phyloP scores from a whole-genome alignment of 37 sponge, comb jelly and placozoan genomes.

The Aphrocallistes beatrix region DNA sequence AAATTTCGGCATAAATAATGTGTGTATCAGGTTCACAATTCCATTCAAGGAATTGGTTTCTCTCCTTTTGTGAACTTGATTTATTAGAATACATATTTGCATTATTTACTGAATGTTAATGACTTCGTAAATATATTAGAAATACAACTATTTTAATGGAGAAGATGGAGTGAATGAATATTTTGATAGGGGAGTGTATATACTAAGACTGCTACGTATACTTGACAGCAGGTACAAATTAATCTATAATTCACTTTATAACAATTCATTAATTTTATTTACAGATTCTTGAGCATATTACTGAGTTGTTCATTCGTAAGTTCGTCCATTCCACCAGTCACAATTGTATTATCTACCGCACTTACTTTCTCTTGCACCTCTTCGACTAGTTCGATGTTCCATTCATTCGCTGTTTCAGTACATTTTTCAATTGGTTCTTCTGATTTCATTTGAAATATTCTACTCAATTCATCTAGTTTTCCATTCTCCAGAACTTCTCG shows the following conservation, averaged over 20 bases:
- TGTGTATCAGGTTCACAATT: no score
- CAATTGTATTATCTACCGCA: neutral
- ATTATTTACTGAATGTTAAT: no score
- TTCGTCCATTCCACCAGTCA: neutral
- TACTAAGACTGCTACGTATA: no score
- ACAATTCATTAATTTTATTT: neutral
- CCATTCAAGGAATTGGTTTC: no score
- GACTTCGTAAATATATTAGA: no score
- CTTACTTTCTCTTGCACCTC: neutral
- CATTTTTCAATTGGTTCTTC: neutral
- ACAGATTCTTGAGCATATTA: neutral
- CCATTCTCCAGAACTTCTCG: slow-evolving; percentile 23
- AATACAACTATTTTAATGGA: no score
- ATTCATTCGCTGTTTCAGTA: neutral
- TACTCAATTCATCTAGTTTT: neutral
- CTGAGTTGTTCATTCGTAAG: neutral
- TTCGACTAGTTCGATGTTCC: neutral
- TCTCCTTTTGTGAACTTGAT: no score
- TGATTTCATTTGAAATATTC: neutral
- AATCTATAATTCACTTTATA: neutral
- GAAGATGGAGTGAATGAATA: no score
- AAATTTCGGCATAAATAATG: no score
- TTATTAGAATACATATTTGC: no score
- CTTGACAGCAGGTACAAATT: no score
- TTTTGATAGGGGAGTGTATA: no score